Base-by-base conservation (phyloP, 2,113 vertebrate genomes). In the Camelus dromedarius region DNA sequence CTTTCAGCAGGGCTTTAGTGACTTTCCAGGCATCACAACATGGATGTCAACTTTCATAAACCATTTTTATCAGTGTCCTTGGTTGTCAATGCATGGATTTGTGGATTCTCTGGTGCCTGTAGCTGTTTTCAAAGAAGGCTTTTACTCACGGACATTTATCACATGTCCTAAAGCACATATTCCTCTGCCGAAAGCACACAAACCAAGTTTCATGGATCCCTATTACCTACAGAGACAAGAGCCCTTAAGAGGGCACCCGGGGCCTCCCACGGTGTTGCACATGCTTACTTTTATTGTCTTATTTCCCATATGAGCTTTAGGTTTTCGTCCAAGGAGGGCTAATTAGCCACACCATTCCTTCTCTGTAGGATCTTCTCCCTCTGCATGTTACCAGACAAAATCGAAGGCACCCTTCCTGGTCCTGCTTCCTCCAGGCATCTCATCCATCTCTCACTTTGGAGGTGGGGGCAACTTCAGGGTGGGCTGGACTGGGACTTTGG, bases 121-220 rank as follows among this genome's bases (percentile, higher is more conserved):
- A 48, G 50, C 64, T 89, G 2, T 73, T 93, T 94, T 91, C 16
- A 85, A 56, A 91, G 28, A 50, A 35, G 56, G 5, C 8, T 86
- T 92, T 95, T 35, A 48, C n/a, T 75, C 86, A 19, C 1, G 15
- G 77, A 28, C 9, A 19, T 58, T 84, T 5, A 35, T 82, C 52
- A 80, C 35, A 14, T 72, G 80, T 38, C 30, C 56, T 67, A 69
- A 58, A 84, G 70, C 20, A 89, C 13, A 4, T 60, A 73, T 79
- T 67, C 19, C 24, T 95, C 22, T 80, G 18, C 67, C 88, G 30
- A 81, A 80, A 88, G n/a, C 16, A 72, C 56, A 60, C 13, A 69
- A 84, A 91, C 52, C n/a, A 58, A 42, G 60, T 56, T 52, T 32
- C 10, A 16, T 3, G 91, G n/a, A 72, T 60, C 48, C 9, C 5